phyloP scores from a whole-genome alignment of 2,888 invertebrate species.

The Ectropis crepuscularia region DNA sequence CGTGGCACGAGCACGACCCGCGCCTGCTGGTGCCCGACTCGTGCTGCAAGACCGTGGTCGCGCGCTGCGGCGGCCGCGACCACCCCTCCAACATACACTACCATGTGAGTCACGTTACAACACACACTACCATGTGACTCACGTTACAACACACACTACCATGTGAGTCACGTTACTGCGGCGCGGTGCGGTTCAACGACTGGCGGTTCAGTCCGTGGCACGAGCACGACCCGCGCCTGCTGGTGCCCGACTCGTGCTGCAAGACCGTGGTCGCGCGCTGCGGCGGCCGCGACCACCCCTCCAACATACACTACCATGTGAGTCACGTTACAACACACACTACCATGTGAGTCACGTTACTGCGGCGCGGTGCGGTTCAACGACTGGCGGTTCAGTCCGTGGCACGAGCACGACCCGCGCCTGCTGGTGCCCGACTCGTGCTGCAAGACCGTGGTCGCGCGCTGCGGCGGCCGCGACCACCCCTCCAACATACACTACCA shows the following conservation, averaged over 20 bases:
- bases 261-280: conserved; percentile 87
- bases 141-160: no score
- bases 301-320: conserved; percentile 93
- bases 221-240: conserved; percentile 83
- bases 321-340: conserved; percentile 89
- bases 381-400: conserved; percentile 91
- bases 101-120: conserved; percentile 86
- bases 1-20: conserved; percentile 87
- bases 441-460: conserved; percentile 87
- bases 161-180: no score
- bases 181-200: conserved; percentile 90
- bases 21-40: conserved; percentile 92
- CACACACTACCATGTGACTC: conserved; percentile 90
- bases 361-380: conserved; percentile 91
- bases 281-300: conserved; percentile 90
- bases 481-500: conserved; percentile 94
- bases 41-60: conserved; percentile 90
- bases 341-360: conserved; percentile 90
- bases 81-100: conserved; percentile 95
- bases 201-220: conserved; percentile 92
- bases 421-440: conserved; percentile 94
- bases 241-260: conserved; percentile 96
- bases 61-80: conserved; percentile 87
- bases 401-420: conserved; percentile 86
- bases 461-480: conserved; percentile 90